These are phyloP conservation scores for Lamellibrachia columna DNA, from an alignment of 2,888 invertebrate genomes.

Conservation along the genomic window DNA sequence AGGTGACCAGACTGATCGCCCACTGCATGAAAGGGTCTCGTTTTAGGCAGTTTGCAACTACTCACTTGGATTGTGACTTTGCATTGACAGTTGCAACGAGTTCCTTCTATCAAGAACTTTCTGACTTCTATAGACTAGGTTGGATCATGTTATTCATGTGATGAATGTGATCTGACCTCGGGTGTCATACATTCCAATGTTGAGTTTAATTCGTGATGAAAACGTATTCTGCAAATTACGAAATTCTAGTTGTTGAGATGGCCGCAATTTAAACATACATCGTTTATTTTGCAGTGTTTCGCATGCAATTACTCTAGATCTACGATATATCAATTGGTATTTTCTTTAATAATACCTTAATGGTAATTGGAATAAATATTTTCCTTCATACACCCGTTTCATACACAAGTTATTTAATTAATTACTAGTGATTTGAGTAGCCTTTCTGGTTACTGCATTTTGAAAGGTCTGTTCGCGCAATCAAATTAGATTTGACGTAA, in stretches of 20 bases:
- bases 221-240: not conserved
- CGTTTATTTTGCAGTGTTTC: not conserved
- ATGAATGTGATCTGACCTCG: not conserved
- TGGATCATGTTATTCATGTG: not conserved
- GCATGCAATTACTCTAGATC: not conserved
- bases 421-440: not conserved
- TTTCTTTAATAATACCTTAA: not conserved
- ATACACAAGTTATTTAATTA: not conserved
- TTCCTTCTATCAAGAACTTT: not conserved
- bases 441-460: not conserved
- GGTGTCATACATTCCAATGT: not conserved
- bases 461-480: not conserved
- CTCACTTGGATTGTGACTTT: not conserved
- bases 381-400: not conserved
- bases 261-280: not conserved
- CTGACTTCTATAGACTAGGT: not conserved
- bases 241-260: not conserved
- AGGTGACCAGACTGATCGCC: not conserved
- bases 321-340: not conserved
- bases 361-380: not conserved
- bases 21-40: not conserved
- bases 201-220: not conserved
- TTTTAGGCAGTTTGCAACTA: not conserved
- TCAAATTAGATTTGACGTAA: not conserved
- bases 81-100: not conserved